A percentile compares a stretch with the other conserved stretches of the same genome.
phyloP scores from a whole-genome alignment of 2,888 invertebrate species.

The Resseliella maxima region DNA sequence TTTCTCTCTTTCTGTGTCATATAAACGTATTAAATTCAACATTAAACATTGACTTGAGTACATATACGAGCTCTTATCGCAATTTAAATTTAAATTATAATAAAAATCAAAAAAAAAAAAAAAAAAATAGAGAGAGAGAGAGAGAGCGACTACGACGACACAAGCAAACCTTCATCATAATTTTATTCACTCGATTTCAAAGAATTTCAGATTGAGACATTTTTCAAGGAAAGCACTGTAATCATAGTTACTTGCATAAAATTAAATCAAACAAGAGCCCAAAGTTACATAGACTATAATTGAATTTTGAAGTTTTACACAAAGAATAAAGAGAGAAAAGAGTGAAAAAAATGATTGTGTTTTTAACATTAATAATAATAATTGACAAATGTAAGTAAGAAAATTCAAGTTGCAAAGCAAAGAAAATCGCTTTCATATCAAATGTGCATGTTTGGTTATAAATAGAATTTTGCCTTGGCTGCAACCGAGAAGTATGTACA shows the following conservation, averaged over 20 bases:
- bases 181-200: neutral
- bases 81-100: neutral
- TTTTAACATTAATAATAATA: neutral
- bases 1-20: neutral
- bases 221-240: neutral
- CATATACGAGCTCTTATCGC: neutral
- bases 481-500: neutral
- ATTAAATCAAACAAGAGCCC: neutral
- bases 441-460: slow-evolving; percentile 40
- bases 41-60: neutral
- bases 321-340: no score
- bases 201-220: slow-evolving; percentile 5
- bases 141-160: neutral
- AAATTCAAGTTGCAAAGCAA: neutral
- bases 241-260: neutral
- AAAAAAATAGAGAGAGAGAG: neutral
- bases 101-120: neutral
- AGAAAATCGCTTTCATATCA: slow-evolving; percentile 4
- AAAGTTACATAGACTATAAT: neutral
- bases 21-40: neutral
- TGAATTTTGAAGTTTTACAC: neutral
- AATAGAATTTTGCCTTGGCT: slow-evolving; percentile 53
- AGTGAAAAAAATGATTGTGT: no score
- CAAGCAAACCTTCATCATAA: neutral
- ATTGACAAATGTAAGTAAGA: neutral